Base-by-base conservation (phyloP, 2,888 invertebrate genomes). In the Cryptocephalus primarius region DNA sequence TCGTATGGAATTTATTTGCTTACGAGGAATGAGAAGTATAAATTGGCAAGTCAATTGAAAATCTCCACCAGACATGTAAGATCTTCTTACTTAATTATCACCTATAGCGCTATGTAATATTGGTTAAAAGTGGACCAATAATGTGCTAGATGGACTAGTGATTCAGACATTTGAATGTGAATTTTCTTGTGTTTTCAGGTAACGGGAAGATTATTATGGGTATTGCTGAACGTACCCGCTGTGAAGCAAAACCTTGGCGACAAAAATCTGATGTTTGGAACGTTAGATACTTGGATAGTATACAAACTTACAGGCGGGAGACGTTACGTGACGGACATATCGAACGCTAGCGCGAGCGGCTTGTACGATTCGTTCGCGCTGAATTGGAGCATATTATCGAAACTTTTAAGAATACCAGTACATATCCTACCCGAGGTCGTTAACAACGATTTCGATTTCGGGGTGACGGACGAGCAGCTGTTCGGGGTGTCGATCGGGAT, bases 261-360 rank as follows among this genome's bases (percentile, higher is more conserved):
- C 42, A 78, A 82, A 36, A 76, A 82, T 54, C 85, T 85, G 1
- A 76, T 85, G 67, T 88, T 90, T 68, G 89, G 93, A 8, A 88
- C 92, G 1, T 73, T 97, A 45, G 97, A 97, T 64, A 89, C 93
- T 0, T 99, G 94, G 93, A 74, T 97, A 42, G 65, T 95, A 45
- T 85, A 91, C 72, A 88, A 86, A 73, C 72, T 94, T 44, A 85
- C 80, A 1, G 75, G 71, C 45, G 72, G 74, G 8, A 72, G 70
- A 57, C 64, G 78, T 31, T 88, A 89, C 67, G 80, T 89, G 47
- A 87, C 88, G 1, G 97, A 99, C 64, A 82, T 85, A n/a, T 89
- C 91, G 0, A 89, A 85, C 56, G 91, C 91, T 1, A 88, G 92
- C 33, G 85, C 90, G 1, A 93, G 95, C 0, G 96, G 93, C 1